Evolutionary conservation across 2,113 vertebrate species (phyloP), one percentile per base, ranked within the genome.

Genomic region (Macroglossus sobrinus): DNA sequence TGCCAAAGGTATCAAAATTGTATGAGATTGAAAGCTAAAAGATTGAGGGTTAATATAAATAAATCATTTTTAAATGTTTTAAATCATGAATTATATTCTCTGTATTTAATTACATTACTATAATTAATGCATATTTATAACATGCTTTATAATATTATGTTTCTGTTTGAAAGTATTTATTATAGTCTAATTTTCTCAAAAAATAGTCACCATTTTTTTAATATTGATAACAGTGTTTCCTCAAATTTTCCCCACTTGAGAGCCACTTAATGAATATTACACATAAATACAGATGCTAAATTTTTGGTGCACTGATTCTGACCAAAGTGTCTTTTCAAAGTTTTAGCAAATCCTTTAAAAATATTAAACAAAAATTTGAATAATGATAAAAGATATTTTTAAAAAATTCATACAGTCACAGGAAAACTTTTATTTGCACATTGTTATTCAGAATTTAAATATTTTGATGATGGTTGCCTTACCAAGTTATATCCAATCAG

Each of bases 391-490:
- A 35, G 2, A 63, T n/a, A 38, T 64, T 82, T 82, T 76, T 1
- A 40, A 69, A 90, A 55, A 90, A 61, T 35, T 96, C 24, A 53
- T 47, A 53, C 5, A 59, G 28, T 86, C 14, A 53, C 2, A 76
- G 43, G 8, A 47, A 96, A 88, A 33, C 12, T 96, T 22, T 63
- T 91, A 84, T 59, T 78, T 84, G 26, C 0, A 71, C 15, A 12
- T 80, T 93, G 89, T 93, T 28, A 40, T 63, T 78, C 14, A 79
- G 11, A 74, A 93, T 86, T 85, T 89, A 85, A 92, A 76, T 78
- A 53, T 38, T 1, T 1, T 68, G 5, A 9, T 47, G 5, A 85
- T 69, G 10, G 19, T 35, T 57, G 15, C 43, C 61, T 95, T 87
- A 53, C 43, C 14, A 68, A 75, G 40, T 64, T 90, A 66, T 3